phyloP scores from a whole-genome alignment of 2,113 vertebrate genomes.

The Paramormyrops kingsleyae region DNA sequence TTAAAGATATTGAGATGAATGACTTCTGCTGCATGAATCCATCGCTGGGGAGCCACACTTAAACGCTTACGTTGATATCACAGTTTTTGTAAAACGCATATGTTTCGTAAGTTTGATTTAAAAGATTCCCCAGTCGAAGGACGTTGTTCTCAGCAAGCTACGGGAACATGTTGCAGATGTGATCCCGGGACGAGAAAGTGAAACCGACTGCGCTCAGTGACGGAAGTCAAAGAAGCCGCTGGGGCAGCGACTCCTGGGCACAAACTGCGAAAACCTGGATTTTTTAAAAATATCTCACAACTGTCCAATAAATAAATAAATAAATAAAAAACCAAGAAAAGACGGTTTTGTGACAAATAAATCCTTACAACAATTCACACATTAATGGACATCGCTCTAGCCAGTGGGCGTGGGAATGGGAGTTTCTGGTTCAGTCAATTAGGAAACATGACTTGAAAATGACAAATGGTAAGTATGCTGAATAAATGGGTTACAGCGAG shows the following conservation, averaged over 20 bases:
- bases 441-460: constrained; percentile 41
- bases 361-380: background rate
- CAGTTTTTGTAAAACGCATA: background rate
- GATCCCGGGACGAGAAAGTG: constrained; percentile 24
- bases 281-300: background rate
- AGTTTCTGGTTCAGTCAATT: constrained; percentile 30
- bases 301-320: background rate
- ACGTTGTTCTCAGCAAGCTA: background rate
- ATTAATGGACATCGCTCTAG: background rate
- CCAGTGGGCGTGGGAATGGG: constrained; percentile 18
- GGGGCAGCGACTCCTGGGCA: background rate
- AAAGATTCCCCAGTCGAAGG: background rate
- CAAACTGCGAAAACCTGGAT: background rate
- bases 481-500: background rate
- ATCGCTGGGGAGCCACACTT: background rate
- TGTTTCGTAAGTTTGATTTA: background rate
- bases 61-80: background rate
- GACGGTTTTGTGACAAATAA: background rate
- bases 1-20: background rate
- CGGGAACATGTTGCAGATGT: background rate
- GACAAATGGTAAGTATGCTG: constrained; percentile 43
- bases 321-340: background rate
- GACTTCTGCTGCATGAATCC: background rate
- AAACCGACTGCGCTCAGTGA: constrained; percentile 21
- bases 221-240: constrained; percentile 22